These are phyloP conservation scores for Platysteira castanea DNA, from an alignment of 2,113 vertebrate species.

Conservation along the genomic window DNA sequence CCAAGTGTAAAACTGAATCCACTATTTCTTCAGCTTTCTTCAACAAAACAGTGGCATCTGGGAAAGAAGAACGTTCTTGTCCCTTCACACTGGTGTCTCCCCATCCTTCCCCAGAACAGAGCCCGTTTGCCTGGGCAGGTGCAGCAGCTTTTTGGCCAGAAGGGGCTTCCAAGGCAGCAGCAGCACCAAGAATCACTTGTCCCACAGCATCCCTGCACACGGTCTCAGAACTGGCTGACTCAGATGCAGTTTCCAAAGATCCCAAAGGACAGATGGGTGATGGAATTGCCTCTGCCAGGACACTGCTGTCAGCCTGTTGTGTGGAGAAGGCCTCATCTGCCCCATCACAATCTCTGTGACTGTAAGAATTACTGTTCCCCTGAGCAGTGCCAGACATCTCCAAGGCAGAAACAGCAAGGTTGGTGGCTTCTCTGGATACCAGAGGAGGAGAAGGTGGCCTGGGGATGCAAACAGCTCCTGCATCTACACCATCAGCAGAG, in stretches of 20 bases:
- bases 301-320: not conserved
- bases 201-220: not conserved
- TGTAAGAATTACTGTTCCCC: not conserved
- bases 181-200: not conserved
- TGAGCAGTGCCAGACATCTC: not conserved
- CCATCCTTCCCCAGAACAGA: conserved; percentile 29
- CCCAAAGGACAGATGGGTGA: not conserved
- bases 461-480: not conserved
- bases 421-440: not conserved
- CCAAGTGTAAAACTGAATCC: conserved; percentile 58
- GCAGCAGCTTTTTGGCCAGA: conserved; percentile 18
- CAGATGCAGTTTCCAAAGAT: not conserved
- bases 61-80: not conserved
- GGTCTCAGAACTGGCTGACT: not conserved
- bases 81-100: not conserved
- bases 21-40: conserved; percentile 65
- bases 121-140: conserved; percentile 26
- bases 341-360: not conserved
- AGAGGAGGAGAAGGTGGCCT: not conserved
- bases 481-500: not conserved
- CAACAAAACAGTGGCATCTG: conserved; percentile 15
- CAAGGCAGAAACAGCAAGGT: not conserved
- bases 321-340: not conserved
- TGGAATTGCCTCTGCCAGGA: not conserved
- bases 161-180: not conserved